phyloP scores from a whole-genome alignment of 2,797 vertebrate genomes.

The Melopsittacus undulatus region DNA sequence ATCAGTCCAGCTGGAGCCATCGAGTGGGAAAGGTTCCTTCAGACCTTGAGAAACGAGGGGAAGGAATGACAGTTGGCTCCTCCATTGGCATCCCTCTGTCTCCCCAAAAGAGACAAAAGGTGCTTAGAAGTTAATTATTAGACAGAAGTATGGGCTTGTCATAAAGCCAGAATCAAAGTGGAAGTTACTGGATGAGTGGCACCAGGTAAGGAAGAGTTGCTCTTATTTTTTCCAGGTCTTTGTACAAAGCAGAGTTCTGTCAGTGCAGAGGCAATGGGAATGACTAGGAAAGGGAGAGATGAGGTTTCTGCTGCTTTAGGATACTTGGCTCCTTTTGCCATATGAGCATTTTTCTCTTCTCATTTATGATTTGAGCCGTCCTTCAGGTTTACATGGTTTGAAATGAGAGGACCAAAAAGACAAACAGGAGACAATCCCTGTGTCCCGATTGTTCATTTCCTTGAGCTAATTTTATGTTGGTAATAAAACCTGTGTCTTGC shows the following conservation, averaged over 20 bases:
- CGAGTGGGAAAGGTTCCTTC: not conserved
- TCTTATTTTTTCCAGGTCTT: not conserved
- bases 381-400: not conserved
- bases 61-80: not conserved
- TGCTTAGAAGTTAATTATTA: not conserved
- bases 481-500: not conserved
- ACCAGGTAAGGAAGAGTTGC: not conserved
- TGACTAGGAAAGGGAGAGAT: not conserved
- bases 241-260: not conserved
- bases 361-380: not conserved
- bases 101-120: not conserved
- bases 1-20: not conserved
- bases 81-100: not conserved
- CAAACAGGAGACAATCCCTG: not conserved
- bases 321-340: not conserved
- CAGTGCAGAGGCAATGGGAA: rapidly evolving
- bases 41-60: not conserved
- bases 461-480: not conserved
- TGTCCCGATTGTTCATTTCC: not conserved
- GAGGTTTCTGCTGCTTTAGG: not conserved
- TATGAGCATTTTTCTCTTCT: not conserved
- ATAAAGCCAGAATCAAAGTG: not conserved
- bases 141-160: not conserved
- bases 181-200: not conserved
- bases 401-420: not conserved